These are phyloP conservation scores for Ceratosolen fusciceps DNA, from an alignment of 1,140 invertebrate species.

Conservation along the genomic window DNA sequence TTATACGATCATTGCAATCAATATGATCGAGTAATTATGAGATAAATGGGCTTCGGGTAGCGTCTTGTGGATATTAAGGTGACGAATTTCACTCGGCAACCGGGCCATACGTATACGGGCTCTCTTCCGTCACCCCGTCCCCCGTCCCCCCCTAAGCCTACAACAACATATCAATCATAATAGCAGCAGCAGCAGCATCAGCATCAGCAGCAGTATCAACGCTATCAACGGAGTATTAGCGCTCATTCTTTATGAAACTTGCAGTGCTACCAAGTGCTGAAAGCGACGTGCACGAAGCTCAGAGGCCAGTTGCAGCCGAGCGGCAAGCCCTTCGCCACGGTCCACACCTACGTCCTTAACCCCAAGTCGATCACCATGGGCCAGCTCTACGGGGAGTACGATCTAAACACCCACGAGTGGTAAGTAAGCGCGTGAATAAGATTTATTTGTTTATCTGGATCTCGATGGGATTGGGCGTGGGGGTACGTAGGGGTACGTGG, in stretches of 20 bases:
- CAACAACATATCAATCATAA: too few relatives aligned
- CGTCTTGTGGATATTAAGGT: too few relatives aligned
- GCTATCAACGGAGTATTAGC: too few relatives aligned
- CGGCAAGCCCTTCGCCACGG: conserved; percentile 76
- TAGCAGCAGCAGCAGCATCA: too few relatives aligned
- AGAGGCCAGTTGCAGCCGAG: conserved; percentile 78
- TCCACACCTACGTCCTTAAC: conserved; percentile 78
- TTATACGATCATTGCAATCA: too few relatives aligned
- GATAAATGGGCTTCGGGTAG: too few relatives aligned
- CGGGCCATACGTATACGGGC: too few relatives aligned
- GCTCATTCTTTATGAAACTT: conserved; percentile 45
- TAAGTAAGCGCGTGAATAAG: conserved; percentile 54
- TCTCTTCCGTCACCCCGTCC: too few relatives aligned
- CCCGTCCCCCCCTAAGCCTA: too few relatives aligned
- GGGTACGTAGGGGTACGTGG: not conserved
- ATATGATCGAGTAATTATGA: too few relatives aligned
- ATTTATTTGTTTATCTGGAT: not conserved
- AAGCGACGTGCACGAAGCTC: conserved; percentile 76
- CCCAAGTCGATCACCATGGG: conserved; percentile 89
- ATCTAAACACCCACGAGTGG: conserved; percentile 87
- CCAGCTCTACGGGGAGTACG: conserved; percentile 86
- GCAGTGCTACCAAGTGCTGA: conserved; percentile 81
- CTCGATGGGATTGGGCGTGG: not conserved
- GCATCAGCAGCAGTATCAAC: too few relatives aligned
- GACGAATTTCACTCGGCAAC: too few relatives aligned